A percentile compares a stretch with the other conserved stretches of the same genome.
phyloP scores from a whole-genome alignment of 2,113 vertebrate species.

The Toxotes jaculatrix region DNA sequence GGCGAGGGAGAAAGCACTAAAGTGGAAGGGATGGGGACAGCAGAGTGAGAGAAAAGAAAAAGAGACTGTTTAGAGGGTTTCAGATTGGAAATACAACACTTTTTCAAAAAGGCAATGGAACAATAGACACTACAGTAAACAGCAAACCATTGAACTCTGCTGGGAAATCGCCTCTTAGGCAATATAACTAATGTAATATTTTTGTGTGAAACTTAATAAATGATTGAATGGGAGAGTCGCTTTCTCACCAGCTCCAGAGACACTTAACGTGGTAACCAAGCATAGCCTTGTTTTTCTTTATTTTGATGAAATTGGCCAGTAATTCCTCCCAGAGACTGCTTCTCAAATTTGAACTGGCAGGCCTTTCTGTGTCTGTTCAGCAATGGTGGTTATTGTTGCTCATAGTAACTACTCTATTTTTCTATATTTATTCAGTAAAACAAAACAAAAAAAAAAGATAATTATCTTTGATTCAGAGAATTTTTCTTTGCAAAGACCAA shows the following conservation, averaged over 20 bases:
- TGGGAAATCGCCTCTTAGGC: neutral
- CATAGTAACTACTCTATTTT: neutral
- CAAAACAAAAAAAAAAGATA: neutral
- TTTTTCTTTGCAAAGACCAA: neutral
- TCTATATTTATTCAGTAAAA: neutral
- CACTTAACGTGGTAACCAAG: neutral
- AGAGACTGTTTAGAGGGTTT: neutral
- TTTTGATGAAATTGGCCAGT: conserved; percentile 6
- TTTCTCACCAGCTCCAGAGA: neutral
- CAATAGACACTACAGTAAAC: neutral
- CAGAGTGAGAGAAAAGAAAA: neutral
- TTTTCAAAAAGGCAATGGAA: conserved; percentile 8
- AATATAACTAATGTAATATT: neutral
- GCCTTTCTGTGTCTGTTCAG: neutral
- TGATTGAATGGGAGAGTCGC: neutral
- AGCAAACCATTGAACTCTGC: neutral
- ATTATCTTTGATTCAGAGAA: neutral
- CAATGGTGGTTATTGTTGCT: neutral
- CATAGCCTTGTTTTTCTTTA: conserved; percentile 16
- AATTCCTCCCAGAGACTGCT: conserved; percentile 1
- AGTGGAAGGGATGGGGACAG: conserved; percentile 16
- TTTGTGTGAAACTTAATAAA: neutral
- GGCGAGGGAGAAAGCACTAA: conserved; percentile 32
- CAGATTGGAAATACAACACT: neutral
- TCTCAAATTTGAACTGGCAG: conserved; percentile 10